These are phyloP conservation scores for Neosilurus mollespiculum DNA, from an alignment of 2,797 vertebrate species.

Conservation along the genomic window DNA sequence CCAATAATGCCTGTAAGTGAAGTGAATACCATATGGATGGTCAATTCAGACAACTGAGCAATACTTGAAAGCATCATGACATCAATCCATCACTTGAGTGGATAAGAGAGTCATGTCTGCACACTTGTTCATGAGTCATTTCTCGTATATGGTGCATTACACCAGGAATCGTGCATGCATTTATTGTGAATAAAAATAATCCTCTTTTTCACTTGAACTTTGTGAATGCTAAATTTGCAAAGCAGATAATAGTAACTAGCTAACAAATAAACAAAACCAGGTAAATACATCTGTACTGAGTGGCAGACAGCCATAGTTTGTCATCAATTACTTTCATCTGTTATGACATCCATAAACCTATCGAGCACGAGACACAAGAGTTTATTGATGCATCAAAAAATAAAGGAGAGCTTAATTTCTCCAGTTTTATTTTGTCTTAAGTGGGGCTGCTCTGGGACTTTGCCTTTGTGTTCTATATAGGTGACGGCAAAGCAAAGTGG, in stretches of 20 bases:
- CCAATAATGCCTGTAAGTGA: not conserved
- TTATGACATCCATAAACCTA: constrained; percentile 41
- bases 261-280: constrained; percentile 56
- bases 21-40: not conserved
- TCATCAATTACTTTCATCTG: constrained; percentile 61
- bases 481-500: constrained; percentile 71
- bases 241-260: constrained; percentile 47
- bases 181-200: constrained; percentile 55
- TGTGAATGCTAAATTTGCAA: constrained; percentile 54
- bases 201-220: constrained; percentile 47
- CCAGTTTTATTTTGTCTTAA: constrained; percentile 31
- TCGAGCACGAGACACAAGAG: constrained; percentile 65
- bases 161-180: constrained; percentile 56
- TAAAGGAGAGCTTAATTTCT: constrained; percentile 57
- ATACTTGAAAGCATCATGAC: constrained; percentile 60
- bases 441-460: constrained; percentile 58
- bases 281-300: constrained; percentile 67
- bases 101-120: not conserved
- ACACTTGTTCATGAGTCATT: not conserved
- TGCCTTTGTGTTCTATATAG: constrained; percentile 66
- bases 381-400: constrained; percentile 75
- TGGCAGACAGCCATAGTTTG: constrained; percentile 65
- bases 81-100: not conserved
- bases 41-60: constrained; percentile 59
- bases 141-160: constrained; percentile 44